Evolutionary conservation across 2,113 vertebrate genomes (phyloP).

Genomic region (Lepisosteus osseus): DNA sequence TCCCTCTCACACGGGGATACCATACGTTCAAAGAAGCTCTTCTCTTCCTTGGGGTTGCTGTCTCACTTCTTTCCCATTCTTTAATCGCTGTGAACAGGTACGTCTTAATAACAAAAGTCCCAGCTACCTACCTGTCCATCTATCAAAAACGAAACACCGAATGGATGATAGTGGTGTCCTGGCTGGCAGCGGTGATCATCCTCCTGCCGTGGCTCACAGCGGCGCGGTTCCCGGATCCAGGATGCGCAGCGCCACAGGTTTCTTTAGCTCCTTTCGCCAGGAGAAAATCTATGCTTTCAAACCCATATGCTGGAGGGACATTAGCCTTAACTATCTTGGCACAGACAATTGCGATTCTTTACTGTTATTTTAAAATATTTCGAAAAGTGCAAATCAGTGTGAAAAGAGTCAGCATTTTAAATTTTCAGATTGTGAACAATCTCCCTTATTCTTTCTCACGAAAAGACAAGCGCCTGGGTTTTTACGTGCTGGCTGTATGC

Average conservation of each 20-base stretch:
- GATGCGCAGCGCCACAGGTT: conserved; percentile 32
- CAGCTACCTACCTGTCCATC: conserved; percentile 76
- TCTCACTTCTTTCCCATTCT: conserved; percentile 78
- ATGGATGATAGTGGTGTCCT: conserved; percentile 75
- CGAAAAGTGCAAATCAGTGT: conserved; percentile 77
- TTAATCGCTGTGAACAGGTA: conserved; percentile 84
- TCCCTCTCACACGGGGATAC: conserved; percentile 44
- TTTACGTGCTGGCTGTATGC: conserved; percentile 77
- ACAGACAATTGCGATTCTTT: conserved; percentile 73
- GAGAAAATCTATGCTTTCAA: conserved; percentile 34
- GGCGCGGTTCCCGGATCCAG: conserved; percentile 11
- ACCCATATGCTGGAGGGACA: conserved; percentile 63
- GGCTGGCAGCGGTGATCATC: conserved; percentile 70
- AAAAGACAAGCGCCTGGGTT: conserved; percentile 72
- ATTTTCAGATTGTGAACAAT: conserved; percentile 81
- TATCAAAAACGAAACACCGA: conserved; percentile 75
- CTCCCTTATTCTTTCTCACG: conserved; percentile 65
- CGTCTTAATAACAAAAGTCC: conserved; percentile 79
- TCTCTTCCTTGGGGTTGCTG: conserved; percentile 75
- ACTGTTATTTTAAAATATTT: conserved; percentile 82
- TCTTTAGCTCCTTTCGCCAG: conserved; percentile 24
- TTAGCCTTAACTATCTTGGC: conserved; percentile 69
- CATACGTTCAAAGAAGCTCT: conserved; percentile 69
- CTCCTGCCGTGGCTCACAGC: conserved; percentile 66
- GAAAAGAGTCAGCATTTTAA: conserved; percentile 81